These are phyloP conservation scores for Conus ventricosus DNA, from an alignment of 1,140 invertebrate genomes.

Conservation along the genomic window DNA sequence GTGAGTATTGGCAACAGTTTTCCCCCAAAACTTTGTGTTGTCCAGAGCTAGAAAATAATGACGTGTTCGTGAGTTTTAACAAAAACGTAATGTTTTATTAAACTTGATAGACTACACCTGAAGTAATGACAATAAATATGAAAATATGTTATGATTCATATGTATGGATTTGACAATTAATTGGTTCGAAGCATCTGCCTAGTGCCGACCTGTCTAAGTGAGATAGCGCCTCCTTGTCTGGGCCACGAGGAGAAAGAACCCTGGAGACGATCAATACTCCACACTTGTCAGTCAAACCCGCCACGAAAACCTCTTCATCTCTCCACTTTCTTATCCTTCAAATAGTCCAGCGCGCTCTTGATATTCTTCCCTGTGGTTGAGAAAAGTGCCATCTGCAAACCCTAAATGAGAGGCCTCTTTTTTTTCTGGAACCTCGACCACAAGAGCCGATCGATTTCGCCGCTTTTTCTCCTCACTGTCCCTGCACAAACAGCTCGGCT, in stretches of 20 bases:
- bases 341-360: not conserved
- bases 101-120: no score
- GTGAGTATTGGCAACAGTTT: conserved; percentile 27
- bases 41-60: no score
- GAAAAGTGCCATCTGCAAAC: conserved; percentile 17
- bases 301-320: not conserved
- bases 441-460: conserved; percentile 14
- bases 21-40: not conserved
- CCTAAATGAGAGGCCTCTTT: not conserved
- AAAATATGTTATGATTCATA: no score
- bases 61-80: no score
- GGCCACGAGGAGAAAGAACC: no score
- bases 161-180: no score
- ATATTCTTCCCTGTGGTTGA: not conserved
- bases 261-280: not conserved
- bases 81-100: no score
- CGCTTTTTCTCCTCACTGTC: not conserved
- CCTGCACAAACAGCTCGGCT: not conserved
- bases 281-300: conserved; percentile 16
- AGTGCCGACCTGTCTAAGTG: no score
- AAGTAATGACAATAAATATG: no score
- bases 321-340: not conserved
- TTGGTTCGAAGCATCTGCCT: no score
- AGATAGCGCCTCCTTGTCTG: no score
- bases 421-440: not conserved